Conservation (phyloP, 2,113 vertebrate species). For the Equus quagga region DNA sequence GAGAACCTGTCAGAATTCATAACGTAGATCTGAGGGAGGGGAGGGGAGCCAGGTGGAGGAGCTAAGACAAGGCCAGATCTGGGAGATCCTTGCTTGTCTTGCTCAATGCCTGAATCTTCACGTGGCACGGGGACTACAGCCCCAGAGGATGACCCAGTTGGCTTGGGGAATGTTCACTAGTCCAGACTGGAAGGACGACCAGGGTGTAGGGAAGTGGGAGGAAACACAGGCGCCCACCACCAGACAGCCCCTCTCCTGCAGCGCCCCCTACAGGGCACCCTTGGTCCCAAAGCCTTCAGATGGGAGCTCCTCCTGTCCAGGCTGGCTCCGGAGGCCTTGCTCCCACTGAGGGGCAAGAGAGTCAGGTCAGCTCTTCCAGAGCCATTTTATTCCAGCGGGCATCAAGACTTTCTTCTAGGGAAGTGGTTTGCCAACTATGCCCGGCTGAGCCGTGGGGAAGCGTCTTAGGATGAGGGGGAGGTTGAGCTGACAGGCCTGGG, state of each 20-base stretch:
- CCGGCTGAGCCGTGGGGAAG: background rate
- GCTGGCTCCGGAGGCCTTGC: background rate
- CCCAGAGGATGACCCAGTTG: background rate
- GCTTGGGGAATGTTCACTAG: background rate
- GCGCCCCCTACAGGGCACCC: no score
- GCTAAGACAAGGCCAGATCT: background rate
- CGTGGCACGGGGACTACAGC: background rate
- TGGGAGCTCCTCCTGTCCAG: background rate
- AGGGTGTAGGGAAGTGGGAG: background rate
- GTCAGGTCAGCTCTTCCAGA: background rate
- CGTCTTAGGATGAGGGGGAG: background rate
- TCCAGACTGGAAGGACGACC: background rate
- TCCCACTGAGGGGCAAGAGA: fast-evolving
- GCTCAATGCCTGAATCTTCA: background rate
- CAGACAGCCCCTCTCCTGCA: background rate
- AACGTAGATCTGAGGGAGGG: background rate
- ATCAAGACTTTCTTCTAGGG: background rate
- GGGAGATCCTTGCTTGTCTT: background rate
- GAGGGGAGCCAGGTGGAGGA: background rate
- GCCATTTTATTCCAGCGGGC: background rate
- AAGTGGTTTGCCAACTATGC: background rate
- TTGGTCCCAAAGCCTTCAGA: background rate
- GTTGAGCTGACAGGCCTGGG: background rate
- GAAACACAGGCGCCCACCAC: fast-evolving
- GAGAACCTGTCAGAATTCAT: background rate